Percentiles rank a stretch among this genome's conserved stretches.
phyloP scores from a whole-genome alignment of 2,797 vertebrate genomes.

The Podarcis siculus region DNA sequence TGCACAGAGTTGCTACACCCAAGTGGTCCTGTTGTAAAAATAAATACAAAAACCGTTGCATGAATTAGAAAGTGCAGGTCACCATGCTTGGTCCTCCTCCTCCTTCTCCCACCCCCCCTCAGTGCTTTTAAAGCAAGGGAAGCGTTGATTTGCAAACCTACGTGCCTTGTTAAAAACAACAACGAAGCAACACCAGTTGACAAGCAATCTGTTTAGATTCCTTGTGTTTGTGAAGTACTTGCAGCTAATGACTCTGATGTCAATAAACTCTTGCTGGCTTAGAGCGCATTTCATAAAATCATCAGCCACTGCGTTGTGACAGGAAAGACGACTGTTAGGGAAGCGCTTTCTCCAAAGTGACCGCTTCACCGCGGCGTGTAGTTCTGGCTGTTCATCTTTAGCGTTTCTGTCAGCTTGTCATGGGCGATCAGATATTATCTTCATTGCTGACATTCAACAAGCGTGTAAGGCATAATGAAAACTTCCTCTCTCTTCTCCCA shows the following conservation, averaged over 20 bases:
- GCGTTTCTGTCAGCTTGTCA: slow-evolving; percentile 35
- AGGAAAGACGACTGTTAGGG: not conserved
- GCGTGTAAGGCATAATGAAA: not conserved
- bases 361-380: fast-evolving
- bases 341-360: not conserved
- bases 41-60: too few relatives aligned
- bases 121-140: not conserved
- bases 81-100: not conserved
- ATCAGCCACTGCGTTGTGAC: not conserved
- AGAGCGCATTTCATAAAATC: not conserved
- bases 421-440: slow-evolving; percentile 29
- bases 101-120: not conserved
- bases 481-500: slow-evolving; percentile 14
- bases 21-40: too few relatives aligned
- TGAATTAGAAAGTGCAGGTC: not conserved
- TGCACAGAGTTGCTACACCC: not conserved
- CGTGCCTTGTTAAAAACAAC: not conserved
- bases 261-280: not conserved
- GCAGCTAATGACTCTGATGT: slow-evolving; percentile 15
- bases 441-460: slow-evolving; percentile 35
- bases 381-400: not conserved
- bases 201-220: slow-evolving; percentile 16
- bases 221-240: not conserved
- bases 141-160: slow-evolving; percentile 12
- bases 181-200: slow-evolving; percentile 1